phyloP scores from a whole-genome alignment of 2,888 invertebrate species.

The Lasioglossum calceatum region DNA sequence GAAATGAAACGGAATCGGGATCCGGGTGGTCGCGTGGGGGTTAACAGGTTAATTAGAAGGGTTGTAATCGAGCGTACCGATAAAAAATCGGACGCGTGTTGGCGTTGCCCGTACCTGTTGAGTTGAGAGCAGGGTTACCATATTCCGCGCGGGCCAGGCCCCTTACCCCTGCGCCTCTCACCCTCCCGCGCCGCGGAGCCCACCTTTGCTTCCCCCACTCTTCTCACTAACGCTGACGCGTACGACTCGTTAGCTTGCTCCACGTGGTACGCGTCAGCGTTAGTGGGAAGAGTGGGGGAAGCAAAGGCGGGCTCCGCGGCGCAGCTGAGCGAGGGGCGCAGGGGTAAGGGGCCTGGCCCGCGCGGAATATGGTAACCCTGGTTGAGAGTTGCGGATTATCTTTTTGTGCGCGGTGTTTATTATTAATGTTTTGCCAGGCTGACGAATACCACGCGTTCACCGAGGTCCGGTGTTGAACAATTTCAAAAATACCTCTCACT shows the following conservation, averaged over 20 bases:
- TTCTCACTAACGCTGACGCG: too few species aligned
- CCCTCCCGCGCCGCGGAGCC: too few species aligned
- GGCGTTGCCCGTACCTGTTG: neutral
- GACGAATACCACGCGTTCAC: neutral
- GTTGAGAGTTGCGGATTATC: neutral
- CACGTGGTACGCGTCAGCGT: too few species aligned
- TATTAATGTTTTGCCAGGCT: neutral
- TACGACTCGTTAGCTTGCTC: too few species aligned
- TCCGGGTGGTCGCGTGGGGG: neutral
- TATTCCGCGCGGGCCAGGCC: too few species aligned
- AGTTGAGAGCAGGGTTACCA: neutral
- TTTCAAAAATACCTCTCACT: slow-evolving; percentile 25
- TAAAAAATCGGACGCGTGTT: neutral
- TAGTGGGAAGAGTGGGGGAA: too few species aligned
- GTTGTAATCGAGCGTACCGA: neutral
- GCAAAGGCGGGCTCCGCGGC: too few species aligned
- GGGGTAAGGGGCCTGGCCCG: too few species aligned
- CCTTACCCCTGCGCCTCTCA: too few species aligned
- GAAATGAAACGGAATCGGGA: neutral
- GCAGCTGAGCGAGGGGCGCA: too few species aligned
- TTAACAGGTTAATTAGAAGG: neutral
- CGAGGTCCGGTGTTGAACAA: neutral
- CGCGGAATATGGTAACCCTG: too few species aligned
- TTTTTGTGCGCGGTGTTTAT: neutral
- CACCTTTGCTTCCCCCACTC: too few species aligned